phyloP scores from a whole-genome alignment of 2,797 vertebrate genomes.

The Lithobates sylvaticus region DNA sequence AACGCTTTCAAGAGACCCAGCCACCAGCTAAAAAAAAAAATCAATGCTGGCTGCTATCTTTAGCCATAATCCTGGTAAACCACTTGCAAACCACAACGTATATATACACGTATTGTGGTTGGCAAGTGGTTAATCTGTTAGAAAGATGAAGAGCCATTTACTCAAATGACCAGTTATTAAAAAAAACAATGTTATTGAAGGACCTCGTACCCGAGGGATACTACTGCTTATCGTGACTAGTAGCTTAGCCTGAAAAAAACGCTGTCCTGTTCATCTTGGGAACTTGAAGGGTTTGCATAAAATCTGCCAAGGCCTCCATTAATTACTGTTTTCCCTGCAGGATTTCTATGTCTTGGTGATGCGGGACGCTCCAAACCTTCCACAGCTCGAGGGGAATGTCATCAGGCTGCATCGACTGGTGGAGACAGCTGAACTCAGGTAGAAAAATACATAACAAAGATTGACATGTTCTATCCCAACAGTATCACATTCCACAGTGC shows the following conservation, averaged over 20 bases:
- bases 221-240: background rate
- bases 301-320: background rate
- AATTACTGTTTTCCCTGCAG: constrained; percentile 68
- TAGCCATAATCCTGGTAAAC: no score
- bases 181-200: no score
- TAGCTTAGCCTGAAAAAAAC: background rate
- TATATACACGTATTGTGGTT: no score
- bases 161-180: no score
- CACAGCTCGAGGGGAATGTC: constrained; percentile 90
- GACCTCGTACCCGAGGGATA: no score
- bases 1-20: no score
- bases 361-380: constrained; percentile 86
- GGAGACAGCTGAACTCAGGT: constrained; percentile 92
- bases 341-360: constrained; percentile 91
- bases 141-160: background rate
- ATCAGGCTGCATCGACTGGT: constrained; percentile 91
- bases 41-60: no score
- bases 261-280: background rate
- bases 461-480: background rate
- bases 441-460: constrained; percentile 61
- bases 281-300: background rate
- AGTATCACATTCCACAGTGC: constrained; percentile 7
- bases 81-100: no score
- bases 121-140: no score
- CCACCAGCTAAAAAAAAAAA: no score